A percentile compares a stretch with the other conserved stretches of the same genome.
phyloP scores from a whole-genome alignment of 2,113 vertebrate species.

The Perccottus glenii region DNA sequence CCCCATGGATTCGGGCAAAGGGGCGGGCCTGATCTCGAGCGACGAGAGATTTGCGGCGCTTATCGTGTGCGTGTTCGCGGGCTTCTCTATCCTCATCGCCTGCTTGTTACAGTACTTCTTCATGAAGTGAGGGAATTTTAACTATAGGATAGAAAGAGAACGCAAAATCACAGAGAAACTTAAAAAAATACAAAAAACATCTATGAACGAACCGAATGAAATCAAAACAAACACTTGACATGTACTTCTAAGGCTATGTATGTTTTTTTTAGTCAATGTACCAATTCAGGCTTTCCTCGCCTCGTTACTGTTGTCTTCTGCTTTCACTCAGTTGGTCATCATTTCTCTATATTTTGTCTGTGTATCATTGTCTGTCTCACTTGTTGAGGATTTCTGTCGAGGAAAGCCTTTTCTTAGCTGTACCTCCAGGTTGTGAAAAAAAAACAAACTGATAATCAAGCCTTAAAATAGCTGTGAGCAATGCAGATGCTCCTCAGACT shows the following conservation, averaged over 20 bases:
- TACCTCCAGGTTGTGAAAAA: constrained; percentile 42
- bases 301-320: constrained; percentile 55
- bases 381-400: constrained; percentile 53
- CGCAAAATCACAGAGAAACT: constrained; percentile 62
- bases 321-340: constrained; percentile 50
- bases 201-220: constrained; percentile 69
- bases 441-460: constrained; percentile 71
- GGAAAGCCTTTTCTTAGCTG: constrained; percentile 52
- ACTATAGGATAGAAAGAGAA: constrained; percentile 73
- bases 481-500: constrained; percentile 64
- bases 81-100: constrained; percentile 92
- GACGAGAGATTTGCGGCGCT: constrained; percentile 96
- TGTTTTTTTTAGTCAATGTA: constrained; percentile 81
- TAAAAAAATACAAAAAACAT: constrained; percentile 29
- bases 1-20: constrained; percentile 72
- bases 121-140: constrained; percentile 88
- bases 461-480: constrained; percentile 75
- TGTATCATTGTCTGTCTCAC: constrained; percentile 45
- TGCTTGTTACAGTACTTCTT: constrained; percentile 98
- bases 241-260: constrained; percentile 84
- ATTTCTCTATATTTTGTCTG: constrained; percentile 43
- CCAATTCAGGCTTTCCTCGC: constrained; percentile 83
- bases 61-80: constrained; percentile 91
- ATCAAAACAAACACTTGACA: constrained; percentile 79
- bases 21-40: constrained; percentile 85